These are phyloP conservation scores for Panonychus citri DNA, from an alignment of 1,140 invertebrate genomes.

Conservation along the genomic window DNA sequence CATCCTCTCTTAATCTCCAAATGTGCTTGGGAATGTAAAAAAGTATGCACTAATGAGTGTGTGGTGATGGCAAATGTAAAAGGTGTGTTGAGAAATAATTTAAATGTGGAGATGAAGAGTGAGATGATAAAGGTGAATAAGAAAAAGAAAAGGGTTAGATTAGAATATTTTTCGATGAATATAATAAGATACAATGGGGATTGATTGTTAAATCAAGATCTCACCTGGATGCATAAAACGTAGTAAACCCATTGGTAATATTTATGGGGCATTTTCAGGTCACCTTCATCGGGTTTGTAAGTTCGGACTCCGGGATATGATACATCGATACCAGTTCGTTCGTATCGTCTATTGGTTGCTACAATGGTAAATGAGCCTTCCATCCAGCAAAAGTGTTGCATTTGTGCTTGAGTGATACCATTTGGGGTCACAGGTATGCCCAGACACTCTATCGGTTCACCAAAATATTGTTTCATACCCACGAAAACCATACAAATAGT, in stretches of 20 bases:
- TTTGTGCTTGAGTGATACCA: not conserved
- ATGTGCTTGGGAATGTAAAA: not conserved
- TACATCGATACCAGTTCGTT: not conserved
- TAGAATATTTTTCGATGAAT: not conserved
- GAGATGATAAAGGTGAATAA: not conserved
- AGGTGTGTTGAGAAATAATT: not conserved
- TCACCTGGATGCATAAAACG: not conserved
- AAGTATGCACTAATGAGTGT: not conserved
- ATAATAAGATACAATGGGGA: not conserved
- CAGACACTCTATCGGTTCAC: not conserved
- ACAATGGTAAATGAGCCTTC: not conserved
- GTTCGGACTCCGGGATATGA: conserved; percentile 18
- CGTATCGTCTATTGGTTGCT: not conserved
- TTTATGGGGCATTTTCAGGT: conserved; percentile 29
- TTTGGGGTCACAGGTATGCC: not conserved
- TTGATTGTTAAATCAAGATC: no score
- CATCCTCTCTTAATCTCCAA: not conserved
- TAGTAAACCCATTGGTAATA: conserved; percentile 20
- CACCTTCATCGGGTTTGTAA: conserved; percentile 18
- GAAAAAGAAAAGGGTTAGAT: not conserved
- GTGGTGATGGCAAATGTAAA: not conserved
- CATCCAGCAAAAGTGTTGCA: conserved; percentile 2
- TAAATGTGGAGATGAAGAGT: not conserved
- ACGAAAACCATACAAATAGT: not conserved
- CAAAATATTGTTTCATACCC: not conserved